Evolutionary conservation across 2,113 vertebrate species (phyloP).

Genomic region (Notothenia rossii): DNA sequence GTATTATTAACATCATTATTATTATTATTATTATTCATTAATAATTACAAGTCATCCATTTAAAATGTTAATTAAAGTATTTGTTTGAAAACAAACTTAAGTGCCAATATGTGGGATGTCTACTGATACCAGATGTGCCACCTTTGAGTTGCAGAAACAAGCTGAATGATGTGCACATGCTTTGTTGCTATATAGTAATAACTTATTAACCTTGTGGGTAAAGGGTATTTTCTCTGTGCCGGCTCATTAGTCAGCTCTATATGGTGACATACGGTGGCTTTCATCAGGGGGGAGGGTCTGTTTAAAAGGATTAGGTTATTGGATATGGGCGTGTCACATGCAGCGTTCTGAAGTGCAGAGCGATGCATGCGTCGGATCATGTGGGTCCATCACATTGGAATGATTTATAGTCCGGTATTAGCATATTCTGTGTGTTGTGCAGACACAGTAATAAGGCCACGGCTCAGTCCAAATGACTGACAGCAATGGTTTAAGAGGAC

Average conservation of each 20-base stretch:
- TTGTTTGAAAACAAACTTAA: no score
- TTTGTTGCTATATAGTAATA: constrained; percentile 77
- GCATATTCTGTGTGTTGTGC: constrained; percentile 26
- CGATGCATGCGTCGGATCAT: constrained; percentile 48
- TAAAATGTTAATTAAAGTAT: no score
- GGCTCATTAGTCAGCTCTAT: constrained; percentile 77
- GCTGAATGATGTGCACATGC: constrained; percentile 54
- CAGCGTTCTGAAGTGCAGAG: constrained; percentile 41
- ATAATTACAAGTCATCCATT: no score
- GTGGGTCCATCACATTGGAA: constrained; percentile 51
- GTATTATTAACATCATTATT: no score
- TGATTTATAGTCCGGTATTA: constrained; percentile 57
- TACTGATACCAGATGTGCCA: constrained; percentile 49
- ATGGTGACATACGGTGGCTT: constrained; percentile 46
- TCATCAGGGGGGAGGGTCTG: constrained; percentile 37
- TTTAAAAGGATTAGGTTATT: constrained; percentile 38
- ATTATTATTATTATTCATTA: no score
- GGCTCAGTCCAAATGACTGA: constrained; percentile 27
- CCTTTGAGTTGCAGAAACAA: constrained; percentile 32
- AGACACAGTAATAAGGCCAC: constrained; percentile 10
- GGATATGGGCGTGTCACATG: constrained; percentile 19
- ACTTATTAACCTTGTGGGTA: constrained; percentile 81
- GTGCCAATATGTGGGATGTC: constrained; percentile 44
- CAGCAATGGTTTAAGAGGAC: constrained; percentile 18
- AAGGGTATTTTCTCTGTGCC: constrained; percentile 65